Percentiles rank a stretch among this genome's conserved stretches.
Evolutionary conservation across 2,797 vertebrate genomes (phyloP).

Genomic region (Rhinoraja longicauda): DNA sequence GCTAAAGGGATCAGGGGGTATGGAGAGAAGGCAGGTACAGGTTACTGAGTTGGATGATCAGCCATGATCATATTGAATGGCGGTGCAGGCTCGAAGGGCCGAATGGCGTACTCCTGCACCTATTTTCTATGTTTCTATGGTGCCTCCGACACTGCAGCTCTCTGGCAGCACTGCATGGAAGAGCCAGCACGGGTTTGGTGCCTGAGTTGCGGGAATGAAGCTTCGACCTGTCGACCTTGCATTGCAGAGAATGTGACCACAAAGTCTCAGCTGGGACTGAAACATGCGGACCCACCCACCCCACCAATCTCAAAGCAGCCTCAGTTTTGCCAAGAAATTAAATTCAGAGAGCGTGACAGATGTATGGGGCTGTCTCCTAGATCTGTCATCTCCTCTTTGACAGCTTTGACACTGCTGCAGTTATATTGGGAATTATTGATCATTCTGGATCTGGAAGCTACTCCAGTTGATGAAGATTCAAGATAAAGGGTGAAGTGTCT

Average conservation of each 20-base stretch:
- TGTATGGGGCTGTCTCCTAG: background rate
- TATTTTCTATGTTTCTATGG: background rate
- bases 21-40: too few species aligned
- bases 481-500: background rate
- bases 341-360: background rate
- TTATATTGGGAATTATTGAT: constrained; percentile 16
- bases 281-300: background rate
- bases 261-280: background rate
- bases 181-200: background rate
- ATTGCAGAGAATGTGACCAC: background rate
- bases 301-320: background rate
- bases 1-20: too few species aligned
- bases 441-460: background rate
- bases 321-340: background rate
- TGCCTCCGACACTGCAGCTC: background rate
- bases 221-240: background rate
- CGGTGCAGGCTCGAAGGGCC: too few species aligned
- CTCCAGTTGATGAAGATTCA: constrained; percentile 13
- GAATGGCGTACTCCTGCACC: too few species aligned
- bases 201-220: background rate
- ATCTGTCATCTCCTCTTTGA: background rate
- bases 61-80: too few species aligned
- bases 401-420: background rate
- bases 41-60: too few species aligned
- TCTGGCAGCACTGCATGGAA: background rate